Conservation (phyloP, 2,797 vertebrate genomes). For the Eremophila alpestris region DNA sequence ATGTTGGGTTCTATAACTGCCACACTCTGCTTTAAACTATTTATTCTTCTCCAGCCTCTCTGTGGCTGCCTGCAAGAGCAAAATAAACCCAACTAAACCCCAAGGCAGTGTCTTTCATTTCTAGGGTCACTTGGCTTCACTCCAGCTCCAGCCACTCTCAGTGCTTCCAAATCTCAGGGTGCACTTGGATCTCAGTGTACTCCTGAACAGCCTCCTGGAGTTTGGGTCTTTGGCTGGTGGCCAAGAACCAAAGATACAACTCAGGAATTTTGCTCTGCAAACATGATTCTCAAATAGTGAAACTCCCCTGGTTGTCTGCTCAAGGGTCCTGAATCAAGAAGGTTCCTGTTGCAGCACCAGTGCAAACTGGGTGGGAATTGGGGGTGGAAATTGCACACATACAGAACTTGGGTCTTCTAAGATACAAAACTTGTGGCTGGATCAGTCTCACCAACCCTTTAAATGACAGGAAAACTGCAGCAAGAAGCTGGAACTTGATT, state of each 20-base stretch:
- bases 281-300: neutral
- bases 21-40: conserved; percentile 43
- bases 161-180: neutral
- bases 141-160: neutral
- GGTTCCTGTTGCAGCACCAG: accelerated
- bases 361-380: neutral
- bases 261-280: neutral
- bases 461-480: neutral
- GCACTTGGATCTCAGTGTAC: neutral
- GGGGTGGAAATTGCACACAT: accelerated
- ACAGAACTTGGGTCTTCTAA: accelerated
- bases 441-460: neutral
- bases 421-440: neutral
- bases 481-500: neutral
- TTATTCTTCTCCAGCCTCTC: conserved; percentile 49
- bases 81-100: conserved; percentile 49
- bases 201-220: neutral
- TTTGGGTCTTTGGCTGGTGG: neutral
- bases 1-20: neutral
- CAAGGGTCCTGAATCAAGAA: neutral
- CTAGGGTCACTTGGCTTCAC: neutral
- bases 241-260: neutral
- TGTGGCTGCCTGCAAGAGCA: conserved; percentile 33
- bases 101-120: neutral
- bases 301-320: neutral